Base-by-base conservation (phyloP, 2,797 vertebrate genomes). In the Apogon hyalosoma region DNA sequence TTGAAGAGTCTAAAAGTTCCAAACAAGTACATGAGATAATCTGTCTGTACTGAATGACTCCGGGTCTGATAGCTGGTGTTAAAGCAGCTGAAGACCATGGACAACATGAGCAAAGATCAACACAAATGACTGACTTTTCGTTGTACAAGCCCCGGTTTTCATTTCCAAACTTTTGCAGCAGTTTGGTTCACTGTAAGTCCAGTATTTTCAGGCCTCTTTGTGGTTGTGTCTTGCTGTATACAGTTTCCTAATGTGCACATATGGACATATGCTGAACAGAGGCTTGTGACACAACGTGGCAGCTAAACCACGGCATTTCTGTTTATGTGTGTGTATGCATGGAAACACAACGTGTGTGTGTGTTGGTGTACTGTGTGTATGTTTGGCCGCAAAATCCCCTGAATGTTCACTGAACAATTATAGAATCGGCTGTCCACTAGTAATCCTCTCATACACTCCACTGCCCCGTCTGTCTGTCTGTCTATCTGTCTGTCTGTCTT, bases 331-430 rank as follows among this genome's bases (percentile, higher is more conserved):
- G 57, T 63, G 73, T 8, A 33, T 33, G 31, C 31, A 33, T 33
- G 31, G 31, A 33, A 33, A 33, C 31, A 33, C 7, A 33, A 33
- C 57, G 67, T 53, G 51, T 42, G 57, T 42, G 57, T 67, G 73
- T 71, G 55, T 56, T 40, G 62, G 57, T 65, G 61, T 72, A 7
- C 24, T 33, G 52, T 63, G 73, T 61, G 72, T 72, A 31, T 84
- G 63, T 79, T 76, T 63, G 69, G 24, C 48, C 24, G 49, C 28
- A 68, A 84, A 90, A 88, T 86, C 88, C 78, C 63, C 63, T 76
- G 52, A 91, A 88, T 90, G 87, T 87, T 92, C 90, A 92, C 36
- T 90, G 91, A 91, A 87, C 91, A 92, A 90, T 92, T 89, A 89
- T 63, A 67, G 82, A 84, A 71, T 87, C 64, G 69, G 77, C 86